Evolutionary conservation across 2,888 invertebrate species (phyloP).

Genomic region (Drosophila prostipennis): DNA sequence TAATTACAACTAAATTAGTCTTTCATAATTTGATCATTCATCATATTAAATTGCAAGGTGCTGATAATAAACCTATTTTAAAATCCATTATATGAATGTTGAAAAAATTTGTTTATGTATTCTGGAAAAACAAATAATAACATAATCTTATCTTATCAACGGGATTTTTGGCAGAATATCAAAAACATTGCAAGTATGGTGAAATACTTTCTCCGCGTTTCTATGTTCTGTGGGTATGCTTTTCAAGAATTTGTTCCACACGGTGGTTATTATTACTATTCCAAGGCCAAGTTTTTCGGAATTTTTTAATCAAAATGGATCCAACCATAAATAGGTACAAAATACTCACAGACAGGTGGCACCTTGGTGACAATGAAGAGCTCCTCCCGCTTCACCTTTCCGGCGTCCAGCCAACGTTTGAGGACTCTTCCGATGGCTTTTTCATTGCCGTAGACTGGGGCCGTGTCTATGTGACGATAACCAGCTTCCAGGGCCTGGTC

Average conservation of each 20-base stretch:
- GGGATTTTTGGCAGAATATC: background rate
- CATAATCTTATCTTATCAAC: background rate
- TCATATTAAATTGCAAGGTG: background rate
- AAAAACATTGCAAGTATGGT: background rate
- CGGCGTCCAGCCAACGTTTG: conserved; percentile 88
- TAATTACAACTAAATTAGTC: background rate
- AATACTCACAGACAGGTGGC: conserved; percentile 86
- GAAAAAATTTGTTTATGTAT: background rate
- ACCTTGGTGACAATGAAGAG: conserved; percentile 94
- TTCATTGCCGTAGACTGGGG: conserved; percentile 91
- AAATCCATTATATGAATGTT: background rate
- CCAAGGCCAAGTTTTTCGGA: too few relatives aligned
- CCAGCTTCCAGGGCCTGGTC: conserved; percentile 90
- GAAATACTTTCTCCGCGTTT: background rate
- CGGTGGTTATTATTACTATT: too few relatives aligned
- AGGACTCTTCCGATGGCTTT: conserved; percentile 90
- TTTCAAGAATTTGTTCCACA: background rate
- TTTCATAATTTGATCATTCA: background rate
- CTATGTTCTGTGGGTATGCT: background rate
- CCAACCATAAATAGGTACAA: too few relatives aligned
- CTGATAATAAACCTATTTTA: background rate
- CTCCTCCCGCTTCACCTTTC: conserved; percentile 89
- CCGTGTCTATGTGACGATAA: conserved; percentile 93
- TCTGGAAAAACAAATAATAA: background rate
- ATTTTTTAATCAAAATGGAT: background rate